These are phyloP conservation scores for Lepidocyrtoides sp. DNA, from an alignment of 2,888 invertebrate genomes.

Conservation along the genomic window DNA sequence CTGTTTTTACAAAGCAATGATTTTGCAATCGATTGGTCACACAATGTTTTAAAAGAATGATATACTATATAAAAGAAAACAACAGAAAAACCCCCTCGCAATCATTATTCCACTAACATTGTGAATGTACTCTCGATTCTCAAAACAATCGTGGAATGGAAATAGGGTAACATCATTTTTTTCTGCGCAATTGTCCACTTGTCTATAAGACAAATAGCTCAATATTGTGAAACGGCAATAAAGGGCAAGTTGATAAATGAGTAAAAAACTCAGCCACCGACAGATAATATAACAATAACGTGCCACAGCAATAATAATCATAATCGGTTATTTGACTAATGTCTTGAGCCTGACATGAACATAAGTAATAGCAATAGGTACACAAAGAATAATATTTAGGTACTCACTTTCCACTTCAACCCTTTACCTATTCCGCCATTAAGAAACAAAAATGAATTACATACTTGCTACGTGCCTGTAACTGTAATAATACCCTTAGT, in stretches of 20 bases:
- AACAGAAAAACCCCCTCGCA: too few species aligned
- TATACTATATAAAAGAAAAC: too few species aligned
- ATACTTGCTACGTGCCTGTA: slow-evolving; percentile 50
- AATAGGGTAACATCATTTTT: slow-evolving; percentile 52
- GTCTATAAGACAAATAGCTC: slow-evolving; percentile 75
- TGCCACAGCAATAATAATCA: slow-evolving; percentile 74
- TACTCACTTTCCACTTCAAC: slow-evolving; percentile 46
- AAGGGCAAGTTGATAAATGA: slow-evolving; percentile 63
- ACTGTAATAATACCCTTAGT: slow-evolving; percentile 52
- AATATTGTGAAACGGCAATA: slow-evolving; percentile 74
- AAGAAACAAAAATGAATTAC: slow-evolving; percentile 55
- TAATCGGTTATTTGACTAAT: slow-evolving; percentile 77
- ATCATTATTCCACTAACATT: too few species aligned
- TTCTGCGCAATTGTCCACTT: slow-evolving; percentile 62
- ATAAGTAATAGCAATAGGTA: slow-evolving; percentile 24
- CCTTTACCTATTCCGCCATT: slow-evolving; percentile 41
- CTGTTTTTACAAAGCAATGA: too few species aligned
- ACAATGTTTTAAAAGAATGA: too few species aligned
- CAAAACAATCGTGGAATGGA: background rate
- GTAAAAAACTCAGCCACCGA: slow-evolving; percentile 66
- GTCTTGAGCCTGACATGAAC: slow-evolving; percentile 58
- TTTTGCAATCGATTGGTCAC: too few species aligned
- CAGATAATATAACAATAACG: slow-evolving; percentile 75
- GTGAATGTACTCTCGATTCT: background rate
- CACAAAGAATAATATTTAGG: background rate